These are phyloP conservation scores for Zingel zingel DNA, from an alignment of 2,113 vertebrate genomes.

Conservation along the genomic window DNA sequence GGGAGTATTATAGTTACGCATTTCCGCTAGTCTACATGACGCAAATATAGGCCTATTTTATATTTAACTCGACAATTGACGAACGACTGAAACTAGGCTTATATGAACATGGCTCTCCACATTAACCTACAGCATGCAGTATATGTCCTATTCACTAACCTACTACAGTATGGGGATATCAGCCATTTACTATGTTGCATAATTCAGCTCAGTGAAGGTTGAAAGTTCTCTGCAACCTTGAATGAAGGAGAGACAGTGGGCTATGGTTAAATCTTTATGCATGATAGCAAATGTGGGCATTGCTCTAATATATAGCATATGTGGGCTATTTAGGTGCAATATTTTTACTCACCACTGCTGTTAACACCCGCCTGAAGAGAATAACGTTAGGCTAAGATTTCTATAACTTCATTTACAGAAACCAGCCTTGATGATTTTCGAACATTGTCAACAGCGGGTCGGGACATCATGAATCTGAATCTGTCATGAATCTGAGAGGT, in stretches of 20 bases:
- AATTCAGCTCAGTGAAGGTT: conserved; percentile 47
- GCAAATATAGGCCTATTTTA: neutral
- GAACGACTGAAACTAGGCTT: neutral
- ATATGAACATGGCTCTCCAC: neutral
- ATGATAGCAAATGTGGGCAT: neutral
- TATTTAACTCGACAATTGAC: neutral
- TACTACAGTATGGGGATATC: neutral
- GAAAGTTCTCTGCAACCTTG: conserved; percentile 44
- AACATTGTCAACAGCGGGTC: neutral
- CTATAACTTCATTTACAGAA: neutral
- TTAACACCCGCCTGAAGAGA: neutral
- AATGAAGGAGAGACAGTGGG: neutral
- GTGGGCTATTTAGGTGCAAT: neutral
- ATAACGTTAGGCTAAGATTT: neutral
- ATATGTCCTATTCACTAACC: neutral
- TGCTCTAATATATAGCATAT: neutral
- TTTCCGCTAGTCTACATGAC: conserved; percentile 36
- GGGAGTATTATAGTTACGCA: conserved; percentile 24
- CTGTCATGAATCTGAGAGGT: neutral
- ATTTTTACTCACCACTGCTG: neutral
- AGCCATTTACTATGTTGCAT: conserved; percentile 42
- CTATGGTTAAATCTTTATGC: neutral
- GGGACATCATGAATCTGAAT: neutral
- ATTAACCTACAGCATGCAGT: neutral
- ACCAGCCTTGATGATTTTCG: neutral